A percentile compares a stretch with the other conserved stretches of the same genome.
phyloP scores from a whole-genome alignment of 2,113 vertebrate genomes.

The Piaya cayana region DNA sequence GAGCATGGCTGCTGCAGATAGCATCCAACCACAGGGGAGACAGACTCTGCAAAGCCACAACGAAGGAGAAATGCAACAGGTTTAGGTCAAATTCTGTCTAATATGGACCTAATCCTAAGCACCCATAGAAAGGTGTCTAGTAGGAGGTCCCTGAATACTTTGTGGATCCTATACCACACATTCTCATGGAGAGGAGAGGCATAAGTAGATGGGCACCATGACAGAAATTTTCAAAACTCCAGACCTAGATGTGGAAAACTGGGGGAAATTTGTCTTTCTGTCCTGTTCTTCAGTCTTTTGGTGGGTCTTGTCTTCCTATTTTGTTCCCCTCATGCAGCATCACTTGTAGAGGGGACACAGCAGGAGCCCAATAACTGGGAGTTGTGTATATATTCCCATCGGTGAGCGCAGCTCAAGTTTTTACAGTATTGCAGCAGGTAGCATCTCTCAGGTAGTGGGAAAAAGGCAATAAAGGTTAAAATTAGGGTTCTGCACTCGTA shows the following conservation, averaged over 20 bases:
- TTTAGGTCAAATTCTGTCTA: not conserved
- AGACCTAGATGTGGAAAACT: not conserved
- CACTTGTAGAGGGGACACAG: not conserved
- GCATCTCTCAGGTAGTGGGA: not conserved
- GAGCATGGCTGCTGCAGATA: not conserved
- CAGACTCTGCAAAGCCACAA: not conserved
- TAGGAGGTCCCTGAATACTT: not conserved
- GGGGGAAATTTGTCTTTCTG: not conserved
- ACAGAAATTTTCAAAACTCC: not conserved
- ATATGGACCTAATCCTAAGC: not conserved
- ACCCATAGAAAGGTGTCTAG: not conserved
- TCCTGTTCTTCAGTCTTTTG: not conserved
- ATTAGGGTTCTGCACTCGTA: not conserved
- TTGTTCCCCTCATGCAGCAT: not conserved
- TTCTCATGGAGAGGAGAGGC: not conserved
- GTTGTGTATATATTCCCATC: not conserved
- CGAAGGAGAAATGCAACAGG: not conserved
- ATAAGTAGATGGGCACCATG: not conserved
- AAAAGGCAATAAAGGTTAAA: not conserved
- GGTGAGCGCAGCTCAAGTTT: not conserved
- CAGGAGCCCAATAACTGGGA: accelerated
- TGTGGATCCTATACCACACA: accelerated
- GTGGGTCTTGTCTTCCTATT: not conserved
- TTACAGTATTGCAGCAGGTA: not conserved
- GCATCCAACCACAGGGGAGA: accelerated